Percentiles rank a stretch among this genome's conserved stretches.
phyloP scores from a whole-genome alignment of 2,113 vertebrate species.

The Chascanopsetta lugubris region DNA sequence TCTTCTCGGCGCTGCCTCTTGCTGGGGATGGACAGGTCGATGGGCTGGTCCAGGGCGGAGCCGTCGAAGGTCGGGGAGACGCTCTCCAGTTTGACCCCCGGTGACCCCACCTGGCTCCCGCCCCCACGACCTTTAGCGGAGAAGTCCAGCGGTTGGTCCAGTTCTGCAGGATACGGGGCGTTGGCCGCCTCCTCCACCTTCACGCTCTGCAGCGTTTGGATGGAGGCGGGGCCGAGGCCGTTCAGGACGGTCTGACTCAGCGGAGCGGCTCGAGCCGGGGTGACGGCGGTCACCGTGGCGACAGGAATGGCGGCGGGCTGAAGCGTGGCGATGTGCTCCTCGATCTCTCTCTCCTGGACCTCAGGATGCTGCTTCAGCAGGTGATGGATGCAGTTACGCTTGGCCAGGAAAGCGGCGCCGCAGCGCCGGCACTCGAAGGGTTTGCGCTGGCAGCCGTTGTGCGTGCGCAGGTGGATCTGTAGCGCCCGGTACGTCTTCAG shows the following conservation, averaged over 20 bases:
- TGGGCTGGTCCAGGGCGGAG: conserved; percentile 87
- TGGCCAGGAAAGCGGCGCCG: conserved; percentile 90
- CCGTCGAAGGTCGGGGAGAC: conserved; percentile 77
- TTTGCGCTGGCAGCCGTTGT: conserved; percentile 92
- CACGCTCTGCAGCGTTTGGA: conserved; percentile 66
- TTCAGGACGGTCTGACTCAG: conserved; percentile 22
- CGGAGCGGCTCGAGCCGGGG: neutral
- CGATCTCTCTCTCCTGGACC: conserved; percentile 92
- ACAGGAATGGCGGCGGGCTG: conserved; percentile 68
- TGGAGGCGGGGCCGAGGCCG: conserved; percentile 17
- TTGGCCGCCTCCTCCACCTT: conserved; percentile 83
- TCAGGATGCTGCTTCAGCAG: conserved; percentile 95
- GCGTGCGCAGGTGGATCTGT: conserved; percentile 93
- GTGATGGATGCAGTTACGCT: conserved; percentile 96
- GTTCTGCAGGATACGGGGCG: conserved; percentile 77
- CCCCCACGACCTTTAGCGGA: conserved; percentile 85
- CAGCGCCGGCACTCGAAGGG: conserved; percentile 94
- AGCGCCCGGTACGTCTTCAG: conserved; percentile 91
- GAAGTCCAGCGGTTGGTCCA: conserved; percentile 93
- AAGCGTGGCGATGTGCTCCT: conserved; percentile 87
- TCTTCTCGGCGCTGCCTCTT: conserved; percentile 75
- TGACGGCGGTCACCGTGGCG: conserved; percentile 58
- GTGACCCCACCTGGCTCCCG: conserved; percentile 44
- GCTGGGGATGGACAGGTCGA: conserved; percentile 92
- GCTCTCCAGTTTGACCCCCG: conserved; percentile 86